Base-by-base conservation (phyloP, 2,113 vertebrate species). In the Hypocryptadius cinnamomeus region DNA sequence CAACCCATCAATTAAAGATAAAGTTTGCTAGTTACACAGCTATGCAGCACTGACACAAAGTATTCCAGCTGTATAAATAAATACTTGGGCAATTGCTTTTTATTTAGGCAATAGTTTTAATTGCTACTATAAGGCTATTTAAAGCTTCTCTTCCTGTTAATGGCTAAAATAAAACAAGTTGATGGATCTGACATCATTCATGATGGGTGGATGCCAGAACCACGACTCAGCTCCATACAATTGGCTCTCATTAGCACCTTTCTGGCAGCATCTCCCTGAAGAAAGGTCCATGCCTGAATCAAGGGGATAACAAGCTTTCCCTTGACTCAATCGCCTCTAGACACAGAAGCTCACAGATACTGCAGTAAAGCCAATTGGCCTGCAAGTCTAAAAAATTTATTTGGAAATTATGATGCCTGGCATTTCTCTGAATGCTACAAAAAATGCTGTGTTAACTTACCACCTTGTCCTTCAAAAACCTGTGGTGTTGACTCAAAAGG, bases 61-160 rank as follows among this genome's bases (percentile, higher is more conserved):
- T 53, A 60, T 76, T 70, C 42, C 96, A 97, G 95, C 89, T 96
- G 89, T 89, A 94, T 66, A 95, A 95, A 95, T 51, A 59, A 86
- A 94, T 84, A 78, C 37, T 83, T 65, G 78, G 63, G 56, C 33
- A 73, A 92, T 87, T 80, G 80, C 68, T 97, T 96, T 93, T 84
- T 48, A 84, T 76, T 93, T 90, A 77, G 85, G 74, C 51, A 94
- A 85, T 53, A 92, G 88, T 92, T 94, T 91, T 71, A 82, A 87
- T 96, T 87, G 76, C 91, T 87, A 50, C 82, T 95, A 78, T n/a
- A 53, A 54, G 15, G 44, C 17, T 64, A 44, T 89, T 96, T 94
- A 86, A 94, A 92, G 82, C 24, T 13, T 14, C 50, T 70, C 15
- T 70, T 24, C 64, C 35, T 51, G 6, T 31, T 79, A 76, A 72